Base-by-base conservation (phyloP, 2,797 vertebrate species). In the Peromyscus eremicus region DNA sequence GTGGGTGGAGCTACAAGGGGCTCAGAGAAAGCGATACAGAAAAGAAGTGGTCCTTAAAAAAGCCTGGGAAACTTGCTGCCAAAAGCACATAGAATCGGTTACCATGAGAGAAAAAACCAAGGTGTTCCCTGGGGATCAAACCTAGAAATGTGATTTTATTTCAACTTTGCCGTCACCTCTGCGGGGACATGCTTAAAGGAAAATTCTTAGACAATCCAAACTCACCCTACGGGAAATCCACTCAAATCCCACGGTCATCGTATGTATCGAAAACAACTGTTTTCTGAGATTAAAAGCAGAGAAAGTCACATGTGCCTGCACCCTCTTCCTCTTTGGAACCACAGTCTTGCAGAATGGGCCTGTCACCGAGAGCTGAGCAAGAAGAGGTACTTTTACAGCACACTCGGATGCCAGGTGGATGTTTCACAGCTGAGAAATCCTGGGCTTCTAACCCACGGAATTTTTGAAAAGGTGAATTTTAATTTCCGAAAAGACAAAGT, bases 201-300 rank as follows among this genome's bases (percentile, higher is more conserved):
- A 89, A 97, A 97, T 95, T 97, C 97, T 94, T 94, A 95, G 97
- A 97, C 97, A 62, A 73, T 6, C 13, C 25, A 73, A 60, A 52
- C n/a, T 97, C 95, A 95, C 96, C 14, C 40, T 98, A 97, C 93
- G 96, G 91, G 98, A 98, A 98, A 95, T 93, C 97, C 96, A 96
- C 94, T 97, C 96, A 97, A 94, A 97, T 12, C 60, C 97, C 98
- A 98, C 95, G 95, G 94, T 96, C 97, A 98, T 83, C 95, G 96
- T 96, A 96, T 98, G 80, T 94, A 98, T 89, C 95, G 97, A 92
- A 98, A 98, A 98, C 97, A 98, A 97, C 49, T 5, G 76, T 73
- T 92, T 89, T 62, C 25, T 43, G 73, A 94, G 92, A 96, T 77
- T 80, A 81, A 89, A 91, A 92, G 77, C 55, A 68, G 84, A 86